These are phyloP conservation scores for Sanderia malayensis DNA, from an alignment of 30 jellyfish, hydroid and myxozoan species.

Conservation along the genomic window DNA sequence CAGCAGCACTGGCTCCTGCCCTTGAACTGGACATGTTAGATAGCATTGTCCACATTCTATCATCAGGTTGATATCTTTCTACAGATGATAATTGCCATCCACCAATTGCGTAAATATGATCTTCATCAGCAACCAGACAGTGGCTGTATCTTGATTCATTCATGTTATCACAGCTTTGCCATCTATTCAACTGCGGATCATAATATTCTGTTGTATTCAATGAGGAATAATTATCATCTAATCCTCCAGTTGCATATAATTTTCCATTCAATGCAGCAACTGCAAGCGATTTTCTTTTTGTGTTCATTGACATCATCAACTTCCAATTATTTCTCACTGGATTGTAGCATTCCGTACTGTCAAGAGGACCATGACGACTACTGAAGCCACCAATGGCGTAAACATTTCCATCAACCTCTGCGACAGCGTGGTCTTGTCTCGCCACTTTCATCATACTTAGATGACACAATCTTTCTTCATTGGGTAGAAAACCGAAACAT, in stretches of 20 bases:
- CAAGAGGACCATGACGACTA: slow-evolving; percentile 82
- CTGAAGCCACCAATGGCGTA: slow-evolving; percentile 93
- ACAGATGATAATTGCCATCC: slow-evolving; percentile 86
- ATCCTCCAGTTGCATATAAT: slow-evolving; percentile 89
- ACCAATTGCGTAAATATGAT: slow-evolving; percentile 74
- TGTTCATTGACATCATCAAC: slow-evolving; percentile 52
- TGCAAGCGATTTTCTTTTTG: slow-evolving; percentile 82
- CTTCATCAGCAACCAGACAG: slow-evolving; percentile 65
- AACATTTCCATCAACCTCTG: slow-evolving; percentile 34
- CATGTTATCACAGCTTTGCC: slow-evolving; percentile 55
- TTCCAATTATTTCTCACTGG: slow-evolving; percentile 77
- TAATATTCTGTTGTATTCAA: slow-evolving; percentile 58
- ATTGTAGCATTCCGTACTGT: slow-evolving; percentile 68
- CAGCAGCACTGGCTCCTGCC: slow-evolving; percentile 88
- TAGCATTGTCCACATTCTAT: slow-evolving; percentile 55
- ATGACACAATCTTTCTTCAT: slow-evolving; percentile 22
- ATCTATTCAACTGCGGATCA: slow-evolving; percentile 38
- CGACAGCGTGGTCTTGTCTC: slow-evolving; percentile 90
- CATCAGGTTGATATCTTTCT: slow-evolving; percentile 56
- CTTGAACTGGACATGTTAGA: slow-evolving; percentile 72
- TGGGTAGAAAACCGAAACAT: slow-evolving; percentile 61
- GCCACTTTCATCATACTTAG: slow-evolving; percentile 71
- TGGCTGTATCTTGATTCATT: slow-evolving; percentile 90
- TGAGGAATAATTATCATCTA: slow-evolving; percentile 77
- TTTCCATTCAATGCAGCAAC: slow-evolving; percentile 64